Conservation (phyloP, 2,113 vertebrate species). For the Herpailurus yagouaroundi region DNA sequence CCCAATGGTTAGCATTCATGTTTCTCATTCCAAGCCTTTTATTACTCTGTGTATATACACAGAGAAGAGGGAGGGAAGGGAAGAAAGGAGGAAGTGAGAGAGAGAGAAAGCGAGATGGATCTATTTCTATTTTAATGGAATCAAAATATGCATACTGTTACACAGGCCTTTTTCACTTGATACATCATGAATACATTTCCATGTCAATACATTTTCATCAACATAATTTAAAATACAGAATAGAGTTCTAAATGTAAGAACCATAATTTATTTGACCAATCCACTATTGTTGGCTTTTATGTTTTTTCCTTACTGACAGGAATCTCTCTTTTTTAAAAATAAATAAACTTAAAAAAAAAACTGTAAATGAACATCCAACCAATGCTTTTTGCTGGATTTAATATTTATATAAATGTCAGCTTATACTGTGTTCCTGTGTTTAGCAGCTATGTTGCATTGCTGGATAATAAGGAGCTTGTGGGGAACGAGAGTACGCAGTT, state of each 20-base stretch:
- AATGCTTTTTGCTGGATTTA: constrained; percentile 39
- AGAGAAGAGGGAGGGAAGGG: not conserved
- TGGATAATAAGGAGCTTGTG: constrained; percentile 14
- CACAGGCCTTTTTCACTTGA: not conserved
- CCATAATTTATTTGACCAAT: constrained; percentile 22
- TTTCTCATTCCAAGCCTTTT: constrained; percentile 1
- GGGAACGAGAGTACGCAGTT: not conserved
- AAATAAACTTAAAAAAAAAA: no score
- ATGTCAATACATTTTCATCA: not conserved
- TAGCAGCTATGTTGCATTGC: not conserved
- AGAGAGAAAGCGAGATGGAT: not conserved
- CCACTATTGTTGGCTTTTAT: not conserved
- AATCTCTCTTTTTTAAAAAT: not conserved
- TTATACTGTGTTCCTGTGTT: constrained; percentile 21
- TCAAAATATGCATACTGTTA: not conserved
- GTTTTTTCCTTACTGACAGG: not conserved
- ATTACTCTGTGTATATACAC: not conserved
- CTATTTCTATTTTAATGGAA: not conserved
- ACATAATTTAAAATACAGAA: constrained; percentile 28
- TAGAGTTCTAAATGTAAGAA: constrained; percentile 23
- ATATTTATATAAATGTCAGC: not conserved
- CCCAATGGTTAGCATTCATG: not conserved
- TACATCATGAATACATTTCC: constrained; percentile 15
- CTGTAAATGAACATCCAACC: not conserved
- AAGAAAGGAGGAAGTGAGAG: not conserved